Conservation (phyloP, 2,113 vertebrate genomes). For the Columbina picui region DNA sequence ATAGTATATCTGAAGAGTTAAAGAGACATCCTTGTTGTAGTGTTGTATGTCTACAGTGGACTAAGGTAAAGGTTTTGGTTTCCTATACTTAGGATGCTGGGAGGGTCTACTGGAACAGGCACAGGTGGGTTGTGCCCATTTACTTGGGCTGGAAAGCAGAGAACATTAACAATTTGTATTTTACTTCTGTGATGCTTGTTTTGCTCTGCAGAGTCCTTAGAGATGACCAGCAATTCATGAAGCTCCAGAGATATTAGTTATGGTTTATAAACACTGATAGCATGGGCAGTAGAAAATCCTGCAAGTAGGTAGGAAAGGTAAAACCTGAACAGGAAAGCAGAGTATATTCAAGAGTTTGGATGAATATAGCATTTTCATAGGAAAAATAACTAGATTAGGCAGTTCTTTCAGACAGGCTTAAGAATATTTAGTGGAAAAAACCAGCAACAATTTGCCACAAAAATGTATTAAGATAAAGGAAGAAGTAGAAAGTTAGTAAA, state of each 20-base stretch:
- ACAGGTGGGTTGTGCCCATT: background rate
- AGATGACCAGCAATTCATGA: background rate
- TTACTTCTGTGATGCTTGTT: background rate
- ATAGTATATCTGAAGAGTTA: background rate
- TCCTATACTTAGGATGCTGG: rapidly evolving
- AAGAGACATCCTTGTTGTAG: background rate
- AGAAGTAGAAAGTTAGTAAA: background rate
- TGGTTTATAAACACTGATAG: background rate
- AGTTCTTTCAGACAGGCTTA: background rate
- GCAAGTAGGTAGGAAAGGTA: background rate
- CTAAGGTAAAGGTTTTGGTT: background rate
- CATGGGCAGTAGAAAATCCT: background rate
- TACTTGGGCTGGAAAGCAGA: background rate
- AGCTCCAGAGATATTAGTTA: background rate
- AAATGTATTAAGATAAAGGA: background rate
- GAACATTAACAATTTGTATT: background rate
- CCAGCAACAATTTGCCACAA: background rate
- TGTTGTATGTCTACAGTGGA: background rate
- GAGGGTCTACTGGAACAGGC: background rate
- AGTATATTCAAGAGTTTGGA: background rate
- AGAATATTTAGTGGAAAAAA: background rate
- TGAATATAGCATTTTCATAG: background rate
- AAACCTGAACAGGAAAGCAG: background rate
- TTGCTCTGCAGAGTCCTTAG: background rate
- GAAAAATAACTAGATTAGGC: background rate